Evolutionary conservation across 2,888 invertebrate genomes (phyloP).

Genomic region (Mesorhabditis sp.): DNA sequence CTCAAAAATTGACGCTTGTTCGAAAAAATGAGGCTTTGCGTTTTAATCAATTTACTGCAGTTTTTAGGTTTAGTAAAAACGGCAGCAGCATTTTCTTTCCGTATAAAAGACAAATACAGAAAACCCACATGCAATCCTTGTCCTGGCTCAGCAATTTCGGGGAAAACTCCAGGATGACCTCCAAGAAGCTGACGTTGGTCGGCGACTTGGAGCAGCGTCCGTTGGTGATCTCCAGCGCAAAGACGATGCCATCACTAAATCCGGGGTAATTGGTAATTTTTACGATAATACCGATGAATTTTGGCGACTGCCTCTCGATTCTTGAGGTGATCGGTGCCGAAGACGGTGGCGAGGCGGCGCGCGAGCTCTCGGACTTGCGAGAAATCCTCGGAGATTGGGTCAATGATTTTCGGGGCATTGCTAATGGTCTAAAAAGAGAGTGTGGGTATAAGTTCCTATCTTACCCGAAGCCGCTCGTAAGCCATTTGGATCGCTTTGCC

Average conservation of each 20-base stretch:
- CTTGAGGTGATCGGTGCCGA: constrained; percentile 33
- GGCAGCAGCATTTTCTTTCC: no score
- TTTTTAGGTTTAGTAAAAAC: no score
- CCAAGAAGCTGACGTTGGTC: constrained; percentile 83
- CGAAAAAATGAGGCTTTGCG: no score
- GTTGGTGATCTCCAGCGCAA: constrained; percentile 73
- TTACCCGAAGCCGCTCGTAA: constrained; percentile 70
- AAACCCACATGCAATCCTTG: constrained; percentile 65
- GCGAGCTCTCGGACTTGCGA: constrained; percentile 75
- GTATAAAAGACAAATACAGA: not conserved
- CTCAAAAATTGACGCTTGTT: no score
- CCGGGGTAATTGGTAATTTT: not conserved
- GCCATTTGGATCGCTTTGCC: constrained; percentile 83
- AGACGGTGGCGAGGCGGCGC: constrained; percentile 78
- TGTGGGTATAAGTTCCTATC: not conserved
- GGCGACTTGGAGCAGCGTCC: constrained; percentile 66
- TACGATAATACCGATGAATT: constrained; percentile 37
- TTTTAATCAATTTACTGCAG: no score
- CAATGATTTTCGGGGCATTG: constrained; percentile 17
- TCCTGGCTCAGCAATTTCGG: constrained; percentile 92
- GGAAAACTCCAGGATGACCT: constrained; percentile 91
- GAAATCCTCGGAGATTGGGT: constrained; percentile 50
- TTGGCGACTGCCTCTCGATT: constrained; percentile 47
- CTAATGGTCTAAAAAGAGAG: not conserved
- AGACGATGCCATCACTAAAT: constrained; percentile 64